Evolutionary conservation across 1,140 invertebrate genomes (phyloP).

Genomic region (Drosophila guanche): DNA sequence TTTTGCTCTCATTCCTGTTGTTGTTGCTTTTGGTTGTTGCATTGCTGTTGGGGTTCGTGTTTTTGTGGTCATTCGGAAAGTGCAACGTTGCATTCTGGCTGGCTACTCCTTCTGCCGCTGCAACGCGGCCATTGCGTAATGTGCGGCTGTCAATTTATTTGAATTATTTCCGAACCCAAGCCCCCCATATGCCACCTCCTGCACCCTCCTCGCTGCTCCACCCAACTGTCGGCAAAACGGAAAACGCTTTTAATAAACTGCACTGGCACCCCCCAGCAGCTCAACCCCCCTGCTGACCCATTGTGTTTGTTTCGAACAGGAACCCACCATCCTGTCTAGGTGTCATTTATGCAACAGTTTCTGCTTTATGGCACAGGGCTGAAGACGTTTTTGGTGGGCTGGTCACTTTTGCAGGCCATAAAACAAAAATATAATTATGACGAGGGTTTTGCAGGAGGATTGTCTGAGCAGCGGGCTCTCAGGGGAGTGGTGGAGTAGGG

Average conservation of each 20-base stretch:
- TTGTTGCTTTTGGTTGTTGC: conserved; percentile 18
- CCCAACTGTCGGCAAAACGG: conserved; percentile 44
- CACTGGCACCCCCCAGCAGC: conserved; percentile 4
- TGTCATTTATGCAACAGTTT: conserved; percentile 81
- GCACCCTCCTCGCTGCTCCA: not conserved
- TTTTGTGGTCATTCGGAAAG: conserved; percentile 69
- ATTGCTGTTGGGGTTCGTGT: conserved; percentile 38
- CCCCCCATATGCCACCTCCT: conserved; percentile 11
- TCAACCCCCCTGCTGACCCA: not conserved
- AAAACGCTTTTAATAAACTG: conserved; percentile 71
- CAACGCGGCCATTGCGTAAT: conserved; percentile 72
- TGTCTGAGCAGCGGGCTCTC: no score
- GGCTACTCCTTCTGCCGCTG: conserved; percentile 21
- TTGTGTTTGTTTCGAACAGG: not conserved
- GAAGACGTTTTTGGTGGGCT: conserved; percentile 64
- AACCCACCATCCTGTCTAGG: conserved; percentile 47
- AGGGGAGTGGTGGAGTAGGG: not conserved
- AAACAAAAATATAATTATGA: conserved; percentile 79
- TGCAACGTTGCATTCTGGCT: conserved; percentile 66
- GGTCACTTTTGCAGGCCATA: conserved; percentile 78
- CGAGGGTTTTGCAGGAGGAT: conserved; percentile 41
- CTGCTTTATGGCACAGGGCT: conserved; percentile 62
- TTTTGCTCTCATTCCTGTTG: conserved; percentile 22
- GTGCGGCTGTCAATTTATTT: conserved; percentile 80
- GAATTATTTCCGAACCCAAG: conserved; percentile 69